Percentiles rank a stretch among this genome's conserved stretches.
phyloP scores from a whole-genome alignment of 2,888 invertebrate species.

The Geotrupes spiniger region DNA sequence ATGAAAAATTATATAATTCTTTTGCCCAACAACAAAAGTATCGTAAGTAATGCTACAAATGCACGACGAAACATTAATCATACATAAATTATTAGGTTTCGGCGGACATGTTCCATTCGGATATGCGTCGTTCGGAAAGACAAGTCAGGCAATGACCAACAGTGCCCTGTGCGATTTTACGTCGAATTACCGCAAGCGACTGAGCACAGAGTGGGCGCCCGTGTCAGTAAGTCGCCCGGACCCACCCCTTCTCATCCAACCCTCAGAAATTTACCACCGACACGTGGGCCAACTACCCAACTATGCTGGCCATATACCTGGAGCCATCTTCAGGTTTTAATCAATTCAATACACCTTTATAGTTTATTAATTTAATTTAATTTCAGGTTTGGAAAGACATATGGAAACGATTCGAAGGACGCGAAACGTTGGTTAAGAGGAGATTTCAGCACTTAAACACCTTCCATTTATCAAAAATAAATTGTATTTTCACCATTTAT shows the following conservation, averaged over 20 bases:
- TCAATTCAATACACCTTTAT: background rate
- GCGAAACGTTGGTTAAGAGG: constrained; percentile 72
- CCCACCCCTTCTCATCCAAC: constrained; percentile 53
- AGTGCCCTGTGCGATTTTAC: constrained; percentile 74
- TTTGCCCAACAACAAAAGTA: constrained; percentile 44
- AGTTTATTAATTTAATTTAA: constrained; percentile 9
- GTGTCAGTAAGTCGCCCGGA: constrained; percentile 56
- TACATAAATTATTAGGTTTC: constrained; percentile 55
- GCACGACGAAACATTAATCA: background rate
- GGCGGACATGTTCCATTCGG: constrained; percentile 67
- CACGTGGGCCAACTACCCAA: constrained; percentile 73
- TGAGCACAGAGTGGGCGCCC: constrained; percentile 75
- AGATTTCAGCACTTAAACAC: constrained; percentile 52
- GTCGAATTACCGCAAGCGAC: constrained; percentile 67
- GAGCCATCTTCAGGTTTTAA: constrained; percentile 63
- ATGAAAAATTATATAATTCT: constrained; percentile 42
- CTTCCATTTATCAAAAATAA: background rate
- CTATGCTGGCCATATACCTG: constrained; percentile 77
- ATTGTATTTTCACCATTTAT: too few relatives aligned
- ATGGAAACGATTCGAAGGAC: constrained; percentile 69
- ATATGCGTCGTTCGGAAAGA: constrained; percentile 62
- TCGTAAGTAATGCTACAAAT: constrained; percentile 22
- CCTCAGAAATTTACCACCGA: constrained; percentile 67
- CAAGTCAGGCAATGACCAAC: constrained; percentile 64
- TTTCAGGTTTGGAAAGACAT: constrained; percentile 70